Evolutionary conservation across 1,140 invertebrate genomes (phyloP), one percentile per base, ranked within the genome.

Genomic region (Tetragonula clypearis): DNA sequence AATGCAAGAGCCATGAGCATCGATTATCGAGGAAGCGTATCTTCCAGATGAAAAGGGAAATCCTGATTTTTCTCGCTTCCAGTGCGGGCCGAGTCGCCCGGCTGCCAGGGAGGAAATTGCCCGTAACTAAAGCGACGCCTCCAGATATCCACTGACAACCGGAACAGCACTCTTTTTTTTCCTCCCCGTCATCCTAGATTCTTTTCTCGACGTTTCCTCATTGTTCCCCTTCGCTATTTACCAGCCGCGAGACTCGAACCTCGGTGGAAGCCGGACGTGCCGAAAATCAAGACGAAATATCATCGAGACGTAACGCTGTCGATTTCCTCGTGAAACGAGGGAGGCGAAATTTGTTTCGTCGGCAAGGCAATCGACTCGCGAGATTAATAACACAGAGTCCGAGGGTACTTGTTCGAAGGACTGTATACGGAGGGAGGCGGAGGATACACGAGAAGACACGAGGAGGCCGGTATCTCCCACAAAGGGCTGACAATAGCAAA

Each of bases 401-500:
- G 41, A 23, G 21, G 53, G 11, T 84, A 79, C 72, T 86, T 85
- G 74, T 41, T 56, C 49, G 2, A 15, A 58, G 65, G 88, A 87
- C 85, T 79, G 85, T 82, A 79, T 56, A 4, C 26, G 66, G 56
- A 72, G 62, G 62, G 53, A 17, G 3, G 17, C 23, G n/a, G 5
- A 41, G 55, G 56, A 17, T 68, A 17, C 62, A 9, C 23, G 58
- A 26, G 73, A 56, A 60, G 78, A 82, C 14, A 60, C 71, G 30
- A n/a, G 69, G 41, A 21, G 17, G 71, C 79, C 85, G 81, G 88
- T 85, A 69, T 89, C 65, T 84, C 55, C 75, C 74, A 91, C 88
- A 93, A 91, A 90, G 91, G 89, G 93, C 94, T 94, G 93, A 94
- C 93, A 94, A 92, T 91, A 92, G 93, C 93, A 92, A 94, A 94